Conservation (phyloP, 2,797 vertebrate genomes). For the Macroramphosus scolopax region DNA sequence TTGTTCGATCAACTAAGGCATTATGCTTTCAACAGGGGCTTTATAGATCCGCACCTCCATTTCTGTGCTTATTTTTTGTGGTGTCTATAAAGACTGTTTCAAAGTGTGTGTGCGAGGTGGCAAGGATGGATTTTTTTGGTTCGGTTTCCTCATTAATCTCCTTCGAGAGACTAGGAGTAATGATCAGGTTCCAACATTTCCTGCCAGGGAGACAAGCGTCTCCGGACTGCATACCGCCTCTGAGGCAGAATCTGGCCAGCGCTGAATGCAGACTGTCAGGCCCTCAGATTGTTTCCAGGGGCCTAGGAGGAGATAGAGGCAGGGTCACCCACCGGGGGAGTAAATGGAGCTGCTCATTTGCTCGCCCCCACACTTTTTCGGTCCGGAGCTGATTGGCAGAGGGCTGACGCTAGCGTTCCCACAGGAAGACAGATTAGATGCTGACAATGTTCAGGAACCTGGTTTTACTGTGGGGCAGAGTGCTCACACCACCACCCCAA, state of each 20-base stretch:
- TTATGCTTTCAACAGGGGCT: slow-evolving; percentile 27
- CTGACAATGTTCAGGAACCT: slow-evolving; percentile 76
- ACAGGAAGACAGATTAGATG: slow-evolving; percentile 80
- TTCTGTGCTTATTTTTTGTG: slow-evolving; percentile 46
- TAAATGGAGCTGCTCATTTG: slow-evolving; percentile 62
- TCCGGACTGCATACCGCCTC: slow-evolving; percentile 73
- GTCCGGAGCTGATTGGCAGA: slow-evolving; percentile 67
- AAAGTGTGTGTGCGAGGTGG: slow-evolving; percentile 51
- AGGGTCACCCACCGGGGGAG: slow-evolving; percentile 69
- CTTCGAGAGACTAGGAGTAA: slow-evolving; percentile 70
- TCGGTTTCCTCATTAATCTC: slow-evolving; percentile 75
- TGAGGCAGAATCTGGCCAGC: slow-evolving; percentile 65
- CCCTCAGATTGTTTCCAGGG: slow-evolving; percentile 79
- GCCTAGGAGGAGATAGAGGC: slow-evolving; percentile 74
- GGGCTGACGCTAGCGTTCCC: slow-evolving; percentile 67
- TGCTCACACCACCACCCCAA: slow-evolving; percentile 45
- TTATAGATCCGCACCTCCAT: slow-evolving; percentile 34
- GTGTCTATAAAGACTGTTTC: slow-evolving; percentile 44
- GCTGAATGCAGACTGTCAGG: slow-evolving; percentile 72
- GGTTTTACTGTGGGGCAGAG: slow-evolving; percentile 48
- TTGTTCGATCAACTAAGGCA: slow-evolving; percentile 42
- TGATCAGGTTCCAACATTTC: slow-evolving; percentile 81
- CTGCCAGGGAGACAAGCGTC: slow-evolving; percentile 77
- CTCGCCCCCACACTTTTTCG: slow-evolving; percentile 70
- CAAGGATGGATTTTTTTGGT: slow-evolving; percentile 44